A percentile compares a stretch with the other conserved stretches of the same genome.
Evolutionary conservation across 2,888 invertebrate species (phyloP).

Genomic region (Malacosoma neustria): DNA sequence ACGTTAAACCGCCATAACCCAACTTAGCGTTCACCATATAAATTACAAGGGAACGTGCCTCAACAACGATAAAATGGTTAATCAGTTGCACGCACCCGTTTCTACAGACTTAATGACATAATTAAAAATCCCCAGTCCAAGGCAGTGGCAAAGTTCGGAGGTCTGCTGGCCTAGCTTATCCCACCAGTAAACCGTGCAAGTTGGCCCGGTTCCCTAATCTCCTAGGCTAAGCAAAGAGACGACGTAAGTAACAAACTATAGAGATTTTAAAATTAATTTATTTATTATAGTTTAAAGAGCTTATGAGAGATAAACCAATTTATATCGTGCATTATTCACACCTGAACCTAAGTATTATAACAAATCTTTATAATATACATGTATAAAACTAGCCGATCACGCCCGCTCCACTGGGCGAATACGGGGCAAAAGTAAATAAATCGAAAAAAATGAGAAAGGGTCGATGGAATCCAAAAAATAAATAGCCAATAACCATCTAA

Average conservation of each 20-base stretch:
- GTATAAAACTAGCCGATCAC: too few species aligned
- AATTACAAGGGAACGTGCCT: slow-evolving; percentile 49
- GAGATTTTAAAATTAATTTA: too few species aligned
- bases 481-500: too few species aligned
- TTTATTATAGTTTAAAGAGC: too few species aligned
- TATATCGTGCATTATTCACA: too few species aligned
- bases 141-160: slow-evolving; percentile 38
- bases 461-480: too few species aligned
- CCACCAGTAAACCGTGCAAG: slow-evolving; percentile 57
- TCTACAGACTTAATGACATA: slow-evolving; percentile 56
- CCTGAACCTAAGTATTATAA: too few species aligned
- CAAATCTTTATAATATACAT: too few species aligned
- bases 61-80: slow-evolving; percentile 49
- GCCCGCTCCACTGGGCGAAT: too few species aligned
- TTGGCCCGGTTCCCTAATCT: slow-evolving; percentile 62
- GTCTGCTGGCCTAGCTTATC: slow-evolving; percentile 48
- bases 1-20: slow-evolving; percentile 7
- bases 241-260: slow-evolving; percentile 50
- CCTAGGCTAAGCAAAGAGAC: slow-evolving; percentile 48
- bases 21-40: slow-evolving; percentile 26
- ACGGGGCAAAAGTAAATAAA: too few species aligned
- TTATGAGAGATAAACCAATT: too few species aligned
- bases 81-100: slow-evolving; percentile 56
- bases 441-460: too few species aligned
- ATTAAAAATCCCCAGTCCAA: slow-evolving; percentile 55